Evolutionary conservation across 1,140 invertebrate species (phyloP), one percentile per base, ranked within the genome.

Genomic region (Tetraneura akinire): DNA sequence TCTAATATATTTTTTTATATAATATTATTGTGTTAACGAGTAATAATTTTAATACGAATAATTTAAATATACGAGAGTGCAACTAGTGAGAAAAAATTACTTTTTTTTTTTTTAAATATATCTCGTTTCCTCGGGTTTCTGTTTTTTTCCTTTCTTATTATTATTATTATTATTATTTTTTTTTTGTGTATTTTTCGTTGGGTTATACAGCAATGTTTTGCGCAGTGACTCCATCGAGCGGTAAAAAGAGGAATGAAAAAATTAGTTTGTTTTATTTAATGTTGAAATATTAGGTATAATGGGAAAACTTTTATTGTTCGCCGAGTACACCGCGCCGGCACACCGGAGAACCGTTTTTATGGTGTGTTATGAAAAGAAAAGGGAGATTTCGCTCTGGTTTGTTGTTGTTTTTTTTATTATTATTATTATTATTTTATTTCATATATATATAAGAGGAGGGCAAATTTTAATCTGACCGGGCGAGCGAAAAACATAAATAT

Each of bases 401-500:
- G 71, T 78, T 47, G 45, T 71, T 21, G 68, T 29, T 51, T 45
- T 32, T 49, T 37, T 76, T 45, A 26, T 76, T 42, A 14, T 47
- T 18, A 32, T 21, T 42, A n/a, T n/a, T 47, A 47, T 11, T 64
- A 32, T 68, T 68, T 49, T 70, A 26, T 37, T 45, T 60, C 14
- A 37, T 76, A 57, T 45, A 18, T 74, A 23, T 42, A 13, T 37
- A 60, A 76, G 74, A 78, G 74, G 74, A 55, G 74, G 74, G 53
- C 51, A 78, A 60, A 78, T 78, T 78, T 78, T 78, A 78, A 78
- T 78, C 74, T 78, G 74, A 62, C 74, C 74, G 68, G 68, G 68
- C 68, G 45, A 51, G 23, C 68, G 74, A 78, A 78, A 73, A 78
- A 78, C 74, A 78, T 78, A 78, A 78, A 78, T 78, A 78, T 78